Conservation (phyloP, 2,888 invertebrate genomes). For the Zonitis immaculata region DNA sequence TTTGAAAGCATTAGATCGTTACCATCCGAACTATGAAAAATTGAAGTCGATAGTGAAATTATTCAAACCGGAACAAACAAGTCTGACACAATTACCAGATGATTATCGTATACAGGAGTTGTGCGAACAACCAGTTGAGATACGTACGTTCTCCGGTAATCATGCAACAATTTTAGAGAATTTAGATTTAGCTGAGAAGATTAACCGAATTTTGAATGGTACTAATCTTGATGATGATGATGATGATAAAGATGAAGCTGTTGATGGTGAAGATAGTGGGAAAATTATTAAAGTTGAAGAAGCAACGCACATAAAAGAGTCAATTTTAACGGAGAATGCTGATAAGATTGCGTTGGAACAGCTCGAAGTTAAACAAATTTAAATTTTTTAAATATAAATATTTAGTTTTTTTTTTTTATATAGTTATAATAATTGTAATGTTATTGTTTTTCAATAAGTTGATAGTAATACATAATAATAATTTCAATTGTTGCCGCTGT, state of each 20-base stretch:
- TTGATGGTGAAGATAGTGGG: background rate
- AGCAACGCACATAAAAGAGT: background rate
- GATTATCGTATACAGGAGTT: slow-evolving; percentile 63
- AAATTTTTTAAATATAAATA: too few relatives aligned
- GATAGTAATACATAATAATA: too few relatives aligned
- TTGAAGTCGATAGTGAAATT: slow-evolving; percentile 29
- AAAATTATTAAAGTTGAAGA: background rate
- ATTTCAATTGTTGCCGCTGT: too few relatives aligned
- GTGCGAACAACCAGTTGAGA: slow-evolving; percentile 54
- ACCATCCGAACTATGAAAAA: slow-evolving; percentile 24
- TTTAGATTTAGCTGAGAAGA: slow-evolving; percentile 57
- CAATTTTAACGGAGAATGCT: background rate
- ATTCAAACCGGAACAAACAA: slow-evolving; percentile 24
- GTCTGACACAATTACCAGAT: slow-evolving; percentile 44
- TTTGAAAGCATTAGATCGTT: slow-evolving; percentile 22
- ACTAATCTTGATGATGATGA: background rate
- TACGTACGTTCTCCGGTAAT: slow-evolving; percentile 67
- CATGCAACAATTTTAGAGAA: slow-evolving; percentile 67
- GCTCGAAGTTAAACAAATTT: background rate
- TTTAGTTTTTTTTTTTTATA: too few relatives aligned
- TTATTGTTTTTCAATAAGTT: too few relatives aligned
- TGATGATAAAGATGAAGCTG: background rate
- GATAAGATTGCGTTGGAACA: background rate
- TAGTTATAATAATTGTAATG: too few relatives aligned
- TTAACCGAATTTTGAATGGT: slow-evolving; percentile 46